These are phyloP conservation scores for Camelus dromedarius DNA, from an alignment of 2,113 vertebrate genomes.

Conservation along the genomic window DNA sequence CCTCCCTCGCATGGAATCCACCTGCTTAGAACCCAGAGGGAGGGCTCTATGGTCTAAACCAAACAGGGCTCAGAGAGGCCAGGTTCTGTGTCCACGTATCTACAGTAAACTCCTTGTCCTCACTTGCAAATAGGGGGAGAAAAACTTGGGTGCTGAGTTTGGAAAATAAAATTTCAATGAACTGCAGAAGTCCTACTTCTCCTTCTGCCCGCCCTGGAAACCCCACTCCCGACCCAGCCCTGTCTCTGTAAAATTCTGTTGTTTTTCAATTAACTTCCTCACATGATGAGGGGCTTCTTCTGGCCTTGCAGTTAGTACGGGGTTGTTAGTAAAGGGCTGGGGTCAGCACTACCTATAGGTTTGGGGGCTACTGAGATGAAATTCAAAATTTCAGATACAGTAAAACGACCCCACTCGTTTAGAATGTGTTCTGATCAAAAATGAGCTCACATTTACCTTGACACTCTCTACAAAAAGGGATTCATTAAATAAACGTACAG, in stretches of 20 bases:
- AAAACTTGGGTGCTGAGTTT: background rate
- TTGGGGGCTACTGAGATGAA: background rate
- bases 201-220: background rate
- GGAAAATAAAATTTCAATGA: background rate
- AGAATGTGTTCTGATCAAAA: background rate
- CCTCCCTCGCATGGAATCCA: background rate
- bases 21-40: background rate
- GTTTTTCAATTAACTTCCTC: background rate
- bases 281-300: background rate
- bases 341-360: background rate
- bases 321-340: background rate
- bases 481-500: background rate
- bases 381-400: background rate
- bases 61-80: background rate
- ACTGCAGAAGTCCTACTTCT: conserved; percentile 48
- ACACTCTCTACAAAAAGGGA: background rate
- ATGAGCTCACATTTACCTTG: background rate
- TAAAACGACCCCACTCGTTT: background rate
- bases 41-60: background rate
- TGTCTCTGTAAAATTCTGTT: background rate
- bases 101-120: background rate
- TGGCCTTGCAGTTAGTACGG: background rate
- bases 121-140: background rate
- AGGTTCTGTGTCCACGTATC: background rate
- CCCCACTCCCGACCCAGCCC: background rate